These are phyloP conservation scores for Apis dorsata DNA, from an alignment of 1,140 invertebrate genomes.

Conservation along the genomic window DNA sequence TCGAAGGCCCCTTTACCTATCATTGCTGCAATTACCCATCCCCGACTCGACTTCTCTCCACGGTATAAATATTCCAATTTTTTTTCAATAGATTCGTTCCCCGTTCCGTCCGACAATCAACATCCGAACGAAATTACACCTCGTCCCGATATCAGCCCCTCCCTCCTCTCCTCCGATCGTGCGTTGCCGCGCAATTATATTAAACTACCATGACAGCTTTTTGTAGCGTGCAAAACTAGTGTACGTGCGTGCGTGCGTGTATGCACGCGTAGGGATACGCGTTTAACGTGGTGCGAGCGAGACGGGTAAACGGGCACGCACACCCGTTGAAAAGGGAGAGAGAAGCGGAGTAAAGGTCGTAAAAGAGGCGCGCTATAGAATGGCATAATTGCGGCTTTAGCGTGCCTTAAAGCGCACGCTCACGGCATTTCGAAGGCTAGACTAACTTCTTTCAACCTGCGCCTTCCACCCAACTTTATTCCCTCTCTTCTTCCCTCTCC, in stretches of 20 bases:
- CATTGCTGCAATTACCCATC: background rate
- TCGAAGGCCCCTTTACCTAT: too few species aligned
- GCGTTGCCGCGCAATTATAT: constrained; percentile 43
- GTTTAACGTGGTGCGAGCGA: background rate
- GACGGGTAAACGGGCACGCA: background rate
- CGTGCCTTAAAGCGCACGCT: constrained; percentile 48
- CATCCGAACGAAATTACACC: constrained; percentile 28
- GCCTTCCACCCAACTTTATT: background rate
- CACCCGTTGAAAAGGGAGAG: background rate
- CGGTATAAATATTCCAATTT: constrained; percentile 16
- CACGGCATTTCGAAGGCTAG: constrained; percentile 22
- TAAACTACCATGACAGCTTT: constrained; percentile 41
- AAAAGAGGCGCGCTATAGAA: constrained; percentile 43
- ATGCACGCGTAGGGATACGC: constrained; percentile 3
- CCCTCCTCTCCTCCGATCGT: constrained; percentile 14
- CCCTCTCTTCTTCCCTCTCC: background rate
- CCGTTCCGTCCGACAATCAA: constrained; percentile 2
- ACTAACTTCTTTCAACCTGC: constrained; percentile 18
- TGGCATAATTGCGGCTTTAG: constrained; percentile 58
- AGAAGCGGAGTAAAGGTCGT: constrained; percentile 46
- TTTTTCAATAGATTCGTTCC: constrained; percentile 19
- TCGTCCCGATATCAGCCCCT: constrained; percentile 10
- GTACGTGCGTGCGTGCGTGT: background rate
- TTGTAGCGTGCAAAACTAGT: constrained; percentile 36
- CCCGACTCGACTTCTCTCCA: background rate